Evolutionary conservation across 2,113 vertebrate genomes (phyloP).

Genomic region (Oryzias melastigma): DNA sequence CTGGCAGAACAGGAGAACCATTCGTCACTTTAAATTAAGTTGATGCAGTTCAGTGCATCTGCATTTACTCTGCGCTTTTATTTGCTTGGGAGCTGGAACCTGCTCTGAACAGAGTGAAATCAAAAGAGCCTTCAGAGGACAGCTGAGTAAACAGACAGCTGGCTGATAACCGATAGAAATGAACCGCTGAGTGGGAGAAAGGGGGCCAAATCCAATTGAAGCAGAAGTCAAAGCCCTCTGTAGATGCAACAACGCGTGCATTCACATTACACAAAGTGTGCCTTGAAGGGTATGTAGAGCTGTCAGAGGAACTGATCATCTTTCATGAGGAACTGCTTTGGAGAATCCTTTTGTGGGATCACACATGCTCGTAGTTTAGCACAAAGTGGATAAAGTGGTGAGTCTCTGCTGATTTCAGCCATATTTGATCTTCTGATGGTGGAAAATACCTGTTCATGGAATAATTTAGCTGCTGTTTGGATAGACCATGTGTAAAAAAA

Average conservation of each 20-base stretch:
- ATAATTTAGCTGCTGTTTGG: no score
- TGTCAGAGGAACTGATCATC: constrained; percentile 12
- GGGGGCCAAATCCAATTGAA: constrained; percentile 61
- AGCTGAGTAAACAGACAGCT: constrained; percentile 38
- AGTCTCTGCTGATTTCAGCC: no score
- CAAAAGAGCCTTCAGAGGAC: constrained; percentile 13
- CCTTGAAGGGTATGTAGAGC: constrained; percentile 14
- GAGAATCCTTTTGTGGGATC: background rate
- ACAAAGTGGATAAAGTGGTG: no score
- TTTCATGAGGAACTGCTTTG: background rate
- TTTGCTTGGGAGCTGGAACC: constrained; percentile 34
- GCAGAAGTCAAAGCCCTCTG: constrained; percentile 44
- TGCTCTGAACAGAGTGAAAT: constrained; percentile 44
- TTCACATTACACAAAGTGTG: constrained; percentile 16
- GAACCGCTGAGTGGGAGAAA: constrained; percentile 29
- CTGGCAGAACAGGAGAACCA: constrained; percentile 1
- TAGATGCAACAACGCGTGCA: constrained; percentile 22
- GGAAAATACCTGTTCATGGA: no score
- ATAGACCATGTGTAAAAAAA: no score
- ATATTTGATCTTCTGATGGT: no score
- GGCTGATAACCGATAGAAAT: constrained; percentile 29
- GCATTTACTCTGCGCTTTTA: constrained; percentile 27
- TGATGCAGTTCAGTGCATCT: constrained; percentile 34
- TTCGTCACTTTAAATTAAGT: constrained; percentile 33
- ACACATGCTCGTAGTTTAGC: background rate